Conservation (phyloP, 2,888 invertebrate species). For the Hypolimnas misippus region DNA sequence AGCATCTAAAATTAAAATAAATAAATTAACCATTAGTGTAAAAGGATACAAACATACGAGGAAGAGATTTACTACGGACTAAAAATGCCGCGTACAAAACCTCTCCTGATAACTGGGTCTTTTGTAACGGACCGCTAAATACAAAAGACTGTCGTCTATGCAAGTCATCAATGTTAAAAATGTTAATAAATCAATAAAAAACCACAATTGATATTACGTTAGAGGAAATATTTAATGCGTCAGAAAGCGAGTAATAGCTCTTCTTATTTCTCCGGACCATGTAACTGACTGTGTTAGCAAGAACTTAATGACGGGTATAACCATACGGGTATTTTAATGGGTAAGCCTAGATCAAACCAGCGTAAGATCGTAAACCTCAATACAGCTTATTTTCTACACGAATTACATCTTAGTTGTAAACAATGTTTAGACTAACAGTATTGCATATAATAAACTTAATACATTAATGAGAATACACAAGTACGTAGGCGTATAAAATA, state of each 20-base stretch:
- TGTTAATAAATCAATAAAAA: too few species aligned
- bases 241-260: constrained; percentile 7
- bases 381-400: constrained; percentile 25
- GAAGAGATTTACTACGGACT: too few species aligned
- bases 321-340: constrained; percentile 32
- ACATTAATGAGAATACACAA: background rate
- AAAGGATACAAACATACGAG: too few species aligned
- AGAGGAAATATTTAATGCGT: background rate
- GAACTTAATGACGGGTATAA: constrained; percentile 34
- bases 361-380: constrained; percentile 42
- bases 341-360: constrained; percentile 33
- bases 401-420: background rate
- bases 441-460: background rate
- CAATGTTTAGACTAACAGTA: background rate
- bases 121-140: too few species aligned
- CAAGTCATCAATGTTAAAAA: too few species aligned
- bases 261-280: constrained; percentile 1
- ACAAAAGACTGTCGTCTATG: too few species aligned
- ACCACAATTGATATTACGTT: too few species aligned
- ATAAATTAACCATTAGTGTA: too few species aligned
- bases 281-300: constrained; percentile 21
- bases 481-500: too few species aligned
- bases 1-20: too few species aligned
- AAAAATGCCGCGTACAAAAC: too few species aligned
- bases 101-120: too few species aligned